Evolutionary conservation across 2,797 vertebrate genomes (phyloP).

Genomic region (Eulemur mongoz): DNA sequence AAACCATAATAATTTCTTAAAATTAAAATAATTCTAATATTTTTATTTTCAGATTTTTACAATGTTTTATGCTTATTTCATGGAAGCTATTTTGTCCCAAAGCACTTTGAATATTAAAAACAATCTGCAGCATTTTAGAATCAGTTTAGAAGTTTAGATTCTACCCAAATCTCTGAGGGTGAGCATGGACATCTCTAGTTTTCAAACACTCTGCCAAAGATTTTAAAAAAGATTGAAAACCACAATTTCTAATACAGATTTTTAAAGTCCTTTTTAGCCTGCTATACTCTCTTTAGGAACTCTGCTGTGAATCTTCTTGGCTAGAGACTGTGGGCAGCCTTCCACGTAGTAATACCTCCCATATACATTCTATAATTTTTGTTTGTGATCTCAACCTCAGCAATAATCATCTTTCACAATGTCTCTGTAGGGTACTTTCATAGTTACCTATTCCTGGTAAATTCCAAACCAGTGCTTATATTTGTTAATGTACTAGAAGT

Average conservation of each 20-base stretch:
- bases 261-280: not conserved
- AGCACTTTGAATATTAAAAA: not conserved
- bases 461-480: not conserved
- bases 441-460: not conserved
- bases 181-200: not conserved
- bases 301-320: not conserved
- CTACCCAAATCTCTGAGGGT: not conserved
- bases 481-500: not conserved
- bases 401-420: not conserved
- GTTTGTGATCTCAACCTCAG: not conserved
- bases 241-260: not conserved
- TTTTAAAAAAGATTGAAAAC: not conserved
- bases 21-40: not conserved
- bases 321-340: not conserved
- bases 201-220: not conserved
- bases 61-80: not conserved
- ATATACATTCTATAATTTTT: not conserved
- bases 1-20: not conserved
- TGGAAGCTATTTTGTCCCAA: not conserved
- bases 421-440: not conserved
- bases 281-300: not conserved
- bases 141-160: not conserved
- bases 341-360: not conserved
- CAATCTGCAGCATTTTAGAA: not conserved
- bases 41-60: not conserved